Base-by-base conservation (phyloP, 2,888 invertebrate species). In the Calliphora vomitoria region DNA sequence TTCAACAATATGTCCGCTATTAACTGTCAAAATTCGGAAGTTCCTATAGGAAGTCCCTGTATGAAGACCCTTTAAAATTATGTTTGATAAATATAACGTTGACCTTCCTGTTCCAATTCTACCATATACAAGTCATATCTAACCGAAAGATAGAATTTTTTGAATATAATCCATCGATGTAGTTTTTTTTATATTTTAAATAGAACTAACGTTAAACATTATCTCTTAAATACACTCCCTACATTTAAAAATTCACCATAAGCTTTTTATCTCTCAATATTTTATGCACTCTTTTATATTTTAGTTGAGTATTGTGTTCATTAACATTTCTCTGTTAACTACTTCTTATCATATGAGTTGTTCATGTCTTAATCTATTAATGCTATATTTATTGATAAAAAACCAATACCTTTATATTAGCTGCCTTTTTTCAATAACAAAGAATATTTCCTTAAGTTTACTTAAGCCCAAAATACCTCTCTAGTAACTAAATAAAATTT, bases 401-500 rank as follows among this genome's bases (percentile, higher is more conserved):
- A 25, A 25, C 25, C 25, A 25, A 25, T 25, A 25, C 25, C 25
- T 25, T 64, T 47, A 64, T 55, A 20, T 11, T 76, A 53, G 55
- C 60, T 50, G 20, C 50, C 60, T 69, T 47, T n/a, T 50, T 47
- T 41, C 38, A 11, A 44, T 44, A 82, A 13, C n/a, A 69, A 68
- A 75, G 31, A 74, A 53, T 55, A 8, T 35, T 35, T 35, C 4
- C 35, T 6, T 35, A 35, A 35, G 35, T 35, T 5, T 6, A 35
- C 4, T 35, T 35, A 4, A 35, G 35, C 35, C 35, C 35, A 35
- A 35, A 35, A 35, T 35, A 35, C 35, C 35, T 35, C 35, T 35
- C 4, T 35, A 35, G 35, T 5, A 35, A 35, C 35, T 35, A 35
- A 35, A 35, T 6, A 35, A 35, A 35, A 35, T 35, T 35, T 6